A percentile compares a stretch with the other conserved stretches of the same genome.
phyloP scores from a whole-genome alignment of 2,113 vertebrate species.

The Misgurnus anguillicaudatus region DNA sequence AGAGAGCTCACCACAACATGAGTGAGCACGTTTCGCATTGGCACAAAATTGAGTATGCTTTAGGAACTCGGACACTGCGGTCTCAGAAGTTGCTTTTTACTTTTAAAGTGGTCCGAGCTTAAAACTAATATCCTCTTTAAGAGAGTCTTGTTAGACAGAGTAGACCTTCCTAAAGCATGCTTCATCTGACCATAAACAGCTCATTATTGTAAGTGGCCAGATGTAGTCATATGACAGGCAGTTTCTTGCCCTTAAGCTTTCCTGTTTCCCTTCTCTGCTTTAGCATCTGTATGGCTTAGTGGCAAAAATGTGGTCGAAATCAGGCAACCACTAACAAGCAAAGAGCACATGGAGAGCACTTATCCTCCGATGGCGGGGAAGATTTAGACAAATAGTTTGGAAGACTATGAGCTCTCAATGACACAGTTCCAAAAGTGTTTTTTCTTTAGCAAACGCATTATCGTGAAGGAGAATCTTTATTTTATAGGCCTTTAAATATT shows the following conservation, averaged over 20 bases:
- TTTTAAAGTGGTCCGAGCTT: constrained; percentile 20
- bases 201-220: constrained; percentile 71
- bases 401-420: neutral
- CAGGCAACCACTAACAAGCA: constrained; percentile 38
- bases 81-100: constrained; percentile 40
- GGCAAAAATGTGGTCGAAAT: constrained; percentile 61
- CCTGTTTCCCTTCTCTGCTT: constrained; percentile 67
- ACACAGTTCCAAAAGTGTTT: neutral
- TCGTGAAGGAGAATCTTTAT: neutral
- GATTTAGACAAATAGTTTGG: constrained; percentile 12
- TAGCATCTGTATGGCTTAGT: constrained; percentile 60
- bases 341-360: constrained; percentile 40
- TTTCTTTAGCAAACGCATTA: neutral
- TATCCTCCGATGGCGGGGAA: neutral
- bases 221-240: constrained; percentile 66
- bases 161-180: constrained; percentile 61
- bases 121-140: constrained; percentile 19
- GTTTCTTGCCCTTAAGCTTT: constrained; percentile 54
- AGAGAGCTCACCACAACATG: constrained; percentile 21
- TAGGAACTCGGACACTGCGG: constrained; percentile 36
- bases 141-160: constrained; percentile 52
- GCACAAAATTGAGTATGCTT: constrained; percentile 32
- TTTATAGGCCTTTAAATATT: neutral
- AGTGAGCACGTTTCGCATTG: constrained; percentile 16
- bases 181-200: constrained; percentile 73